Evolutionary conservation across 2,113 vertebrate species (phyloP), one percentile per base, ranked within the genome.

Genomic region (Xyrauchen texanus): DNA sequence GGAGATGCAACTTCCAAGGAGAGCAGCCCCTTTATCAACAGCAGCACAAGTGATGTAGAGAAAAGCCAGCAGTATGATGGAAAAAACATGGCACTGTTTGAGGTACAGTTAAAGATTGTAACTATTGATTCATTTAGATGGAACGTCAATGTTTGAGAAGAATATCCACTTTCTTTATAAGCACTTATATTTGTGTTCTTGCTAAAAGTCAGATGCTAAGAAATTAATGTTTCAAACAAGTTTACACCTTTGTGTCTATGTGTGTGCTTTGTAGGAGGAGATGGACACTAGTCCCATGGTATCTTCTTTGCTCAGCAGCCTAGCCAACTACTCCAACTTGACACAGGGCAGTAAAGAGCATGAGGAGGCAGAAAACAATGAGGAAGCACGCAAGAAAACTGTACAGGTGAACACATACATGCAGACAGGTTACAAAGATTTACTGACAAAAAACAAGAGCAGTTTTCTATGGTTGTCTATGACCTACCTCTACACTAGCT

Each of bases 211-310:
- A 34, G 21, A 34, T 1, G 3, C 21, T 34, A 34, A 9, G 8
- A n/a, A 42, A 68, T 78, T 3, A 68, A 66, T 79, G 74, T 72
- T 58, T 15, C 9, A 53, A 15, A 5, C 11, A 34, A 60, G 13
- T 71, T 11, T 75, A 46, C 21, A 34, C 21, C 21, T 34, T 76
- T 61, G 11, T 77, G 9, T 77, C 8, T 78, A 10, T 58, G 70
- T 86, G 16, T 71, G 64, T 21, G 81, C 71, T 21, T 77, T 2
- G 0, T 87, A 99, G 98, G 98, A 99, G 91, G 98, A 99, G 91
- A 99, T 99, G 96, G 97, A 99, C 87, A 98, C 96, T 52, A 98
- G 95, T 81, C 98, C 98, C 7, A 99, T 98, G 97, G 98, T 99
- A n/a, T 97, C 97, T 0, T 98, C 97, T 70, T 85, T 99, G 88